Base-by-base conservation (phyloP, 2,113 vertebrate genomes). In the Malurus melanocephalus region DNA sequence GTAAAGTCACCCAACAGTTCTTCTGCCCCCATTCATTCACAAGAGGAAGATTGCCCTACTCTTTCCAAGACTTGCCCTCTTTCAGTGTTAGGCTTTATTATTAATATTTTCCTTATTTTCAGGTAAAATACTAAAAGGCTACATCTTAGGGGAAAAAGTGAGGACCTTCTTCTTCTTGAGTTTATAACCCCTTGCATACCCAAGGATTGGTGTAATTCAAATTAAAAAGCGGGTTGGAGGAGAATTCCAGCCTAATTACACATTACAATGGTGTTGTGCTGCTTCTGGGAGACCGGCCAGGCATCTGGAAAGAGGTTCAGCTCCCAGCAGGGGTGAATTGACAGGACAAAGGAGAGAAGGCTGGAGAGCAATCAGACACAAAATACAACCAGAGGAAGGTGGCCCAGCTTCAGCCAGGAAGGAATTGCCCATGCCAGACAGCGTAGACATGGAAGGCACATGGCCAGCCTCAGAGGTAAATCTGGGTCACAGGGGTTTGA, bases 221-320 rank as follows among this genome's bases (percentile, higher is more conserved):
- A 80, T 87, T 7, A 28, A 68, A 89, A 59, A 92, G 9, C 52
- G 45, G 56, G 52, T 27, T 91, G 85, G 33, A 91, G 48, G 64
- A 95, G 85, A 92, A 94, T 95, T 96, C 95, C 91, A 91, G 40
- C 64, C 81, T 91, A 82, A 93, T 94, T 96, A 87, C 79, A 87
- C 40, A 91, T 82, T 80, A 94, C 94, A 95, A 90, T 93, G 85
- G 82, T 87, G 85, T 48, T 92, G 85, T 82, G 85, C 89, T 95
- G 30, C 93, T 93, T 95, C 93, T 94, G 95, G 95, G 95, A 96
- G 79, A 80, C 10, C 60, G 87, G 94, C 94, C 95, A 96, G 91
- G 81, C 95, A 95, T 96, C 93, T 96, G 94, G 94, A 96, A 95
- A 85, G 91, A 89, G 79, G 81, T 95, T 92, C 79, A 74, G 22